These are phyloP conservation scores for Oxystoma pomonae DNA, from an alignment of 2,888 invertebrate genomes.

Conservation along the genomic window DNA sequence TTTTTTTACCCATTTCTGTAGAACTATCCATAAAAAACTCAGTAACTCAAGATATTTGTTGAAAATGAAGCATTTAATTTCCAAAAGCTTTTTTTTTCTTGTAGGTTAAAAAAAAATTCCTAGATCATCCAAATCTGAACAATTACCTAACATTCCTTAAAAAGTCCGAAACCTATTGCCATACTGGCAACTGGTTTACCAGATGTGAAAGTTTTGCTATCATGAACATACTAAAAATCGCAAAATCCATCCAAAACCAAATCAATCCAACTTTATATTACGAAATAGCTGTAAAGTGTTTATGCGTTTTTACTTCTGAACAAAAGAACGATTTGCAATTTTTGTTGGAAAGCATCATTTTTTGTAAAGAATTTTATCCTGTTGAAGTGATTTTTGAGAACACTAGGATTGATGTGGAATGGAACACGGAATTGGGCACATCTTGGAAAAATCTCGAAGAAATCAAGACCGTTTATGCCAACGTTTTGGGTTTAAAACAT, in stretches of 20 bases:
- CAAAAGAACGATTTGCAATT: conserved; percentile 56
- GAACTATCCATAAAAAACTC: too few species aligned
- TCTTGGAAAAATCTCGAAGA: conserved; percentile 39
- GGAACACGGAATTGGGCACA: conserved; percentile 47
- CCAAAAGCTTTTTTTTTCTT: too few species aligned
- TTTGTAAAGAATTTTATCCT: conserved; percentile 58
- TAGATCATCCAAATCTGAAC: conserved; percentile 42
- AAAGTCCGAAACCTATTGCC: conserved; percentile 37
- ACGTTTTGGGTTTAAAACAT: conserved; percentile 39
- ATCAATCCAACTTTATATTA: conserved; percentile 54
- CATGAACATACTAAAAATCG: conserved; percentile 51
- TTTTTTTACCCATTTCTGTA: too few species aligned
- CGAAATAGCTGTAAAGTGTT: conserved; percentile 56
- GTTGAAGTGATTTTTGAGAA: conserved; percentile 54
- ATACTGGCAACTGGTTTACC: conserved; percentile 60
- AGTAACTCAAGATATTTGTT: too few species aligned
- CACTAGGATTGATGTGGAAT: conserved; percentile 50
- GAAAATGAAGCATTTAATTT: too few species aligned
- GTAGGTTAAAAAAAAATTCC: conserved; percentile 46
- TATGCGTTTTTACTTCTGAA: conserved; percentile 57
- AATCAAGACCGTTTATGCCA: conserved; percentile 40
- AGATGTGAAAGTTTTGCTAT: conserved; percentile 59
- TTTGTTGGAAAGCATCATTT: conserved; percentile 57
- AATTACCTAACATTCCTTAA: conserved; percentile 49
- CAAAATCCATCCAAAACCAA: conserved; percentile 36